phyloP scores from a whole-genome alignment of 2,888 invertebrate species.

The Noctua pronuba region DNA sequence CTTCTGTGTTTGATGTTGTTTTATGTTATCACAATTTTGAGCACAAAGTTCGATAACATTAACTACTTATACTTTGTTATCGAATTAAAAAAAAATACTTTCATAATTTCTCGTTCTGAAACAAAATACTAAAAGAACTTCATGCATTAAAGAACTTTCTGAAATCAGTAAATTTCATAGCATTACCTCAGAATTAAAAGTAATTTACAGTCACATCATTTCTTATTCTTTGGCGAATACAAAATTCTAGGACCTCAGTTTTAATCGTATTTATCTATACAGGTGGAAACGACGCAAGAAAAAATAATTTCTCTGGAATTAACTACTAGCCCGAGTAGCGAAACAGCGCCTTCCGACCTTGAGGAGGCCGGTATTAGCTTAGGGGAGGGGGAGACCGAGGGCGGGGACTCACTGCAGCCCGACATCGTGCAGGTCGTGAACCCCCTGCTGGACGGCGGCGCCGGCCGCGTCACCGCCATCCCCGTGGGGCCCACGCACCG shows the following conservation, averaged over 20 bases:
- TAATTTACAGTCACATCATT: constrained; percentile 18
- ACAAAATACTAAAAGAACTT: constrained; percentile 52
- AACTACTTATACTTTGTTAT: constrained; percentile 7
- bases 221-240: constrained; percentile 38
- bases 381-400: constrained; percentile 83
- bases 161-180: constrained; percentile 36
- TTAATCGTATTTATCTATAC: constrained; percentile 57
- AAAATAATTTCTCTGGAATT: constrained; percentile 97
- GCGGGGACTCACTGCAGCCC: constrained; percentile 90
- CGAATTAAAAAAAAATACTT: not conserved
- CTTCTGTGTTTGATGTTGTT: constrained; percentile 35
- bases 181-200: constrained; percentile 18
- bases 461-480: constrained; percentile 87
- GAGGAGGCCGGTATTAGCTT: constrained; percentile 79
- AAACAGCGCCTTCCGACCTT: constrained; percentile 88
- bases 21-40: constrained; percentile 47
- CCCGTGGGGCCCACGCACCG: constrained; percentile 86
- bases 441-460: constrained; percentile 87
- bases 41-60: constrained; percentile 22
- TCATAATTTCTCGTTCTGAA: constrained; percentile 48
- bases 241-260: not conserved
- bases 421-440: constrained; percentile 90
- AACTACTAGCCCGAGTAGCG: constrained; percentile 92
- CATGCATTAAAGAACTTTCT: constrained; percentile 34
- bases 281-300: constrained; percentile 97